Evolutionary conservation across 2,113 vertebrate species (phyloP), one percentile per base, ranked within the genome.

Genomic region (Saguinus imperator): DNA sequence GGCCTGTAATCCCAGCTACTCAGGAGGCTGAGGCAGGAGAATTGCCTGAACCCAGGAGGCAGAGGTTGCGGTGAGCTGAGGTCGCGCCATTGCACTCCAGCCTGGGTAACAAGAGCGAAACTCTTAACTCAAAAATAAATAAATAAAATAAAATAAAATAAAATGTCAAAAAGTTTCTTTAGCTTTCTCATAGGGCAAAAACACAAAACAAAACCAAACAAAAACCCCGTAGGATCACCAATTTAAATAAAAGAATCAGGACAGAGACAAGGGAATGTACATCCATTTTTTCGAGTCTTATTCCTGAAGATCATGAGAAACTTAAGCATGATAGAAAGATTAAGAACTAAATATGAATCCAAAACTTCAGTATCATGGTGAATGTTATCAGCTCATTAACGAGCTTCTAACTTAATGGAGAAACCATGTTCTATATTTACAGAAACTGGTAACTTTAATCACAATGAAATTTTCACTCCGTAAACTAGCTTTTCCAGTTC

Each of bases 241-340:
- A 66, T 32, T 64, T 52, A 93, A 94, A 87, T 35, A 68, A 76
- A 3, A n/a, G 45, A 84, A 64, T 70, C 20, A 72, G 4, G 1
- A 76, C 72, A 37, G 58, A 76, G 77, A 37, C 52, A 80, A 86
- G 82, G 58, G 75, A 80, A 48, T 11, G 7, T 12, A 29, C 6
- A 37, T 40, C 18, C 29, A 80, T 32, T 73, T 94, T 73, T 79
- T 72, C 55, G 27, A 17, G 23, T 77, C n/a, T 89, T 77, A 83
- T 45, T 91, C 89, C 37, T 50, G 52, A 94, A 95, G 88, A 94
- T 57, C 43, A 94, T 17, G 37, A 89, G 61, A 94, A 91, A 91
- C 6, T 61, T 64, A 76, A 6, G 12, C 2, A 52, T 55, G 32
- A 94, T 8, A 90, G 3, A 58, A 91, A 79, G 35, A 57, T 40